Percentiles rank a stretch among this genome's conserved stretches.
phyloP scores from a whole-genome alignment of 2,888 invertebrate genomes.

The Copidosoma aretas region DNA sequence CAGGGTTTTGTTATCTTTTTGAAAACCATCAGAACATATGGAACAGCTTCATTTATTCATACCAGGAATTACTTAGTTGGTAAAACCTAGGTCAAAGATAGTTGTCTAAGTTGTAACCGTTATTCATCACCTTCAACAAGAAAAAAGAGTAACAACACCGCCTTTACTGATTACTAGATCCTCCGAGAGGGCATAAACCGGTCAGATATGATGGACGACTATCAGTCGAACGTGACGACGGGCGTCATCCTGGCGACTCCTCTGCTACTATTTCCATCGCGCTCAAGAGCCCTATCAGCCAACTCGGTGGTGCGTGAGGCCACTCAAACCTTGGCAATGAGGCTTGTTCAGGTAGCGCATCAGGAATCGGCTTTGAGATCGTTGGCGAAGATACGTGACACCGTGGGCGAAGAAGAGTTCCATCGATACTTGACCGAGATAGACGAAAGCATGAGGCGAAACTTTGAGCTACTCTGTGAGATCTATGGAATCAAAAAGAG shows the following conservation, averaged over 20 bases:
- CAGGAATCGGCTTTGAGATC: constrained; percentile 75
- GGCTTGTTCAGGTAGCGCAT: constrained; percentile 63
- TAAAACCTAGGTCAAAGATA: no score
- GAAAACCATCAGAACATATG: no score
- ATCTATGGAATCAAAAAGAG: constrained; percentile 63
- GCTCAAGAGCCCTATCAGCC: constrained; percentile 49
- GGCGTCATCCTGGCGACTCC: constrained; percentile 61
- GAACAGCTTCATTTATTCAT: no score
- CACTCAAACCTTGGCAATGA: constrained; percentile 61
- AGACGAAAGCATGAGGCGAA: constrained; percentile 64
- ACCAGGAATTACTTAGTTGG: no score
- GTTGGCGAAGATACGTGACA: constrained; percentile 73
- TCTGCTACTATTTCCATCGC: constrained; percentile 58
- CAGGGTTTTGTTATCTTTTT: no score
- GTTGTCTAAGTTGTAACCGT: background rate
- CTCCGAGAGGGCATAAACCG: constrained; percentile 51
- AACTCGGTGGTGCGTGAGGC: constrained; percentile 49
- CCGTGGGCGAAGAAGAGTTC: constrained; percentile 73
- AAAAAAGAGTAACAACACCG: background rate
- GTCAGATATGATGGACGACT: constrained; percentile 53
- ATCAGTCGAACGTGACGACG: constrained; percentile 58
- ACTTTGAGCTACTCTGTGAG: constrained; percentile 70
- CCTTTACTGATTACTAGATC: constrained; percentile 42
- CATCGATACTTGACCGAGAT: constrained; percentile 64
- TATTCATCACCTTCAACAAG: background rate